Conservation (phyloP, 1,140 invertebrate species). For the Drosophila azteca region DNA sequence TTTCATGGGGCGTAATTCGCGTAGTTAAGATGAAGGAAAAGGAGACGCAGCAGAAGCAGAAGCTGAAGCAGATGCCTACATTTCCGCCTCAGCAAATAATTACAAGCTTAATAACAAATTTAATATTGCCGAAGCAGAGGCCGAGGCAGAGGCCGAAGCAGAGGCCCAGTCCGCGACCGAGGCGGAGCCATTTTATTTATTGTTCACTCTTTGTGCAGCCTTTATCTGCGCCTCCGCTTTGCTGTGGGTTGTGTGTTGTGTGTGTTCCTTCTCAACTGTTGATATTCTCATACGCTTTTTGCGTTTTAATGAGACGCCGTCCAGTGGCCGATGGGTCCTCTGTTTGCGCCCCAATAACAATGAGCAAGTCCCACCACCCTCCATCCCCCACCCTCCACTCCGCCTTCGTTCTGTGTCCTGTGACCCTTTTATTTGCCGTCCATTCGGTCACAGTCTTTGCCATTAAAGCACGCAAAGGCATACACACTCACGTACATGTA, state of each 20-base stretch:
- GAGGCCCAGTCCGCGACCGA: no score
- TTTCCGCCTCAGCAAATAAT: conserved; percentile 71
- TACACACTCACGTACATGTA: conserved; percentile 1
- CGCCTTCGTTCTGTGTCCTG: not conserved
- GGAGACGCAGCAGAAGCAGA: conserved; percentile 35
- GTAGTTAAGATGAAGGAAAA: conserved; percentile 36
- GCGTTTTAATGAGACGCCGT: conserved; percentile 69
- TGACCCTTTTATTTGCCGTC: conserved; percentile 49
- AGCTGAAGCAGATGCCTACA: conserved; percentile 58
- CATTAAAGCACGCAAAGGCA: conserved; percentile 39
- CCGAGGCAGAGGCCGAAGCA: no score
- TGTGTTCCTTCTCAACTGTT: conserved; percentile 47
- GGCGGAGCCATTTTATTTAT: conserved; percentile 46
- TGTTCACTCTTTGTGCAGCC: conserved; percentile 46
- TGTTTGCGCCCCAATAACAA: conserved; percentile 66
- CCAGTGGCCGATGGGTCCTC: not conserved
- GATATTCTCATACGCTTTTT: conserved; percentile 65
- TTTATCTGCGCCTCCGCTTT: conserved; percentile 9
- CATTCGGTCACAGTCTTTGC: conserved; percentile 34
- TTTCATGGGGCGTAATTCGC: conserved; percentile 49
- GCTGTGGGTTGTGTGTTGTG: not conserved
- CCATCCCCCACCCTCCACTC: not conserved
- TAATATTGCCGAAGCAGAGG: conserved; percentile 60
- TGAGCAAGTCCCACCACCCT: conserved; percentile 42
- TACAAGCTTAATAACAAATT: conserved; percentile 80